Conservation (phyloP, 2,888 invertebrate species). For the Leucophenga maculata region DNA sequence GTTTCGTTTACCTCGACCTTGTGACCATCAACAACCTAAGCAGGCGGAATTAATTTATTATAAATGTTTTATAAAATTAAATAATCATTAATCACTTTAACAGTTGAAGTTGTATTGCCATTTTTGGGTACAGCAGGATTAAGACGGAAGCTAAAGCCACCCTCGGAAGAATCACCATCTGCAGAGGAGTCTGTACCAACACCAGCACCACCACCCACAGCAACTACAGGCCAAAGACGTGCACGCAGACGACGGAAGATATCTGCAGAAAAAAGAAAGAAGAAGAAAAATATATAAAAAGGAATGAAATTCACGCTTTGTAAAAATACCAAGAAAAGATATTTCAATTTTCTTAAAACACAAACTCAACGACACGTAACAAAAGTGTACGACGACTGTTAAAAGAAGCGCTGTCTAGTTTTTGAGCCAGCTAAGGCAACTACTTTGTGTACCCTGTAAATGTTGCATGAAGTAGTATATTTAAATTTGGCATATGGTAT, state of each 20-base stretch:
- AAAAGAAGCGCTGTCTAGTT: too few species aligned
- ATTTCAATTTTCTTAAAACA: constrained; percentile 29
- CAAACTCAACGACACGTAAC: neutral
- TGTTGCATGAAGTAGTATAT: neutral
- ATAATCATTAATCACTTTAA: constrained; percentile 62
- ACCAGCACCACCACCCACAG: constrained; percentile 30
- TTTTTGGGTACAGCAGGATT: constrained; percentile 49
- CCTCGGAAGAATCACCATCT: constrained; percentile 43
- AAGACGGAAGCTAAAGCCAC: constrained; percentile 41
- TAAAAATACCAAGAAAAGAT: constrained; percentile 20
- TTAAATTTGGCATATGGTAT: neutral
- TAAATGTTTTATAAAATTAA: neutral
- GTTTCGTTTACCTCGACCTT: constrained; percentile 76
- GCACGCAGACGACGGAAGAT: constrained; percentile 68
- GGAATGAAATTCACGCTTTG: neutral
- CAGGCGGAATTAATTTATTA: neutral
- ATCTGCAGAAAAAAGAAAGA: constrained; percentile 50
- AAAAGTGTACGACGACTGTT: too few species aligned
- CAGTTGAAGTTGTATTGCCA: constrained; percentile 70
- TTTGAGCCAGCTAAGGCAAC: too few species aligned
- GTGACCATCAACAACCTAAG: constrained; percentile 74
- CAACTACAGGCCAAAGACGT: constrained; percentile 57
- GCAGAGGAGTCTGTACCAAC: constrained; percentile 30
- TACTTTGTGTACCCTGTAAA: too few species aligned
- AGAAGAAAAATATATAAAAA: constrained; percentile 1